Evolutionary conservation across 2,888 invertebrate species (phyloP), one percentile per base, ranked within the genome.

Genomic region (Seladonia tumulorum): DNA sequence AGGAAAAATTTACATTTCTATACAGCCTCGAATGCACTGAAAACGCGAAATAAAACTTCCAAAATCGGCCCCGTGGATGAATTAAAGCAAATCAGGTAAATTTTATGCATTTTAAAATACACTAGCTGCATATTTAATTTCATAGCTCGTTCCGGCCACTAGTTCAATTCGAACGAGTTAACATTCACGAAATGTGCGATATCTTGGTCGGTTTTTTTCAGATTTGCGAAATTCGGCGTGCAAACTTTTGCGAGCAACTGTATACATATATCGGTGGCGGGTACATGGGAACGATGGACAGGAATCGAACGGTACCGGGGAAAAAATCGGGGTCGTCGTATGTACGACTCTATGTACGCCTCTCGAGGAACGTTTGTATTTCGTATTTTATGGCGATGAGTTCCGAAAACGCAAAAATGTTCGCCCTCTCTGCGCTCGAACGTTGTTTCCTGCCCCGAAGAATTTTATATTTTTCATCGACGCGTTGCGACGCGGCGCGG

Each of bases 361-460:
- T 79, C 75, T 74, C 81, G 81, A 81, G 90, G 68, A 90, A 86
- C 89, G 82, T 90, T 90, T 87, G 86, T 83, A 80, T 87, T 84
- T 82, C 74, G 84, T 83, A 82, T 90, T 89, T 89, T 80, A 76
- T 83, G 81, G 70, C 70, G 72, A 72, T 81, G 77, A 47, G 79
- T 87, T 82, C 87, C 49, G 68, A 82, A 83, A 88, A 85, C 75
- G 73, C 68, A 79, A 25, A 86, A 79, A 86, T 79, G 79, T 83
- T 68, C 60, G 18, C n/a, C 71, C 49, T 70, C 22, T n/a, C 42
- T n/a, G 42, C 70, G 22, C 81, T 75, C 76, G 49, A 57, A 70
- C 49, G 45, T 35, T 63, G 29, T 66, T 79, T 72, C 35, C 53
- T 57, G 47, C 10, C 35, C 14, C 66, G 12, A 42, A 35, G 53